Percentiles rank a stretch among this genome's conserved stretches.
These are phyloP conservation scores for Echinops telfairi DNA, from an alignment of 2,113 vertebrate species.

Conservation along the genomic window DNA sequence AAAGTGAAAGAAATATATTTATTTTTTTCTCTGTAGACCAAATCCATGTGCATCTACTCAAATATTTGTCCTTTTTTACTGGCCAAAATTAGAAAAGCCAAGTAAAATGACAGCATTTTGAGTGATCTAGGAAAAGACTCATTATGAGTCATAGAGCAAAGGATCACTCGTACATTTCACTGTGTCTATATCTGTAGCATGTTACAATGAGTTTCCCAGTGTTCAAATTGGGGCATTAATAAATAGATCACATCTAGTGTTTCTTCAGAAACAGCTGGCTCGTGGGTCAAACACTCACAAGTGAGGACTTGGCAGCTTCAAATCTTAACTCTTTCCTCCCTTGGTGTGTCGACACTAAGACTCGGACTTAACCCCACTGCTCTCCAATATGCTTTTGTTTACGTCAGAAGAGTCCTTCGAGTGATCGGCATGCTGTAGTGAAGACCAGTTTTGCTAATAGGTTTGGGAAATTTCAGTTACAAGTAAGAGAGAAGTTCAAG, in stretches of 20 bases:
- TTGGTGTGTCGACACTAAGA: not conserved
- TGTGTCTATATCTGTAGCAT: slow-evolving; percentile 50
- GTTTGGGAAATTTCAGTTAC: slow-evolving; percentile 19
- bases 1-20: not conserved
- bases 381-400: slow-evolving; percentile 33
- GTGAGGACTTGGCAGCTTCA: slow-evolving; percentile 8
- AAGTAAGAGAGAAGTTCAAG: slow-evolving; percentile 36
- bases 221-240: slow-evolving; percentile 6
- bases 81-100: slow-evolving; percentile 52
- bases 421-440: not conserved
- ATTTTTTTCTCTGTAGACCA: slow-evolving; percentile 13
- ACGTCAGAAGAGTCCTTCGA: not conserved
- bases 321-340: not conserved
- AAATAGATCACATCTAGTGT: slow-evolving; percentile 10
- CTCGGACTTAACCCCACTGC: not conserved
- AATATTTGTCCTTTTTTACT: not conserved
- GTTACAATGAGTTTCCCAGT: not conserved
- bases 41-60: not conserved
- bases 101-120: slow-evolving; percentile 30
- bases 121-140: slow-evolving; percentile 39
- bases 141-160: slow-evolving; percentile 35
- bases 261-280: slow-evolving; percentile 23
- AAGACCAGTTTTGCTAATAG: slow-evolving; percentile 23
- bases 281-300: not conserved
- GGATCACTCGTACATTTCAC: not conserved